These are phyloP conservation scores for Ophioderma brevispina DNA, from an alignment of 35 echinoderm and acorn worm genomes.

Conservation along the genomic window DNA sequence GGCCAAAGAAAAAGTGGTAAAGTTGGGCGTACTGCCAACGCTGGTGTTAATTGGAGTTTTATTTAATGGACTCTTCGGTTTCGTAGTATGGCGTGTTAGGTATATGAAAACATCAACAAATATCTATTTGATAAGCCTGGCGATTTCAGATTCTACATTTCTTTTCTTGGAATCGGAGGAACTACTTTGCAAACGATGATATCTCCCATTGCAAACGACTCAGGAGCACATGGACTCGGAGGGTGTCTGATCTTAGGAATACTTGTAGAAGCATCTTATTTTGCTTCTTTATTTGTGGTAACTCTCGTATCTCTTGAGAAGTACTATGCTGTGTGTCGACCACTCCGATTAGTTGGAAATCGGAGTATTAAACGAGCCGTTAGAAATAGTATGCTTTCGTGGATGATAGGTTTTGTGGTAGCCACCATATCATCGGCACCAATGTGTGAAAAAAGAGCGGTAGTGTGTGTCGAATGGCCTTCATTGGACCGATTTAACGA, in stretches of 20 bases:
- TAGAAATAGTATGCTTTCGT: neutral
- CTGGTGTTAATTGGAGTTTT: neutral
- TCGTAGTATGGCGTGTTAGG: constrained; percentile 41
- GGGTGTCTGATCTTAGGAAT: constrained; percentile 35
- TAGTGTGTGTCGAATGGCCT: neutral
- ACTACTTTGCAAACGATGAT: neutral
- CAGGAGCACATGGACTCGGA: neutral
- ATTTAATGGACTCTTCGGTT: constrained; percentile 12
- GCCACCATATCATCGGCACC: neutral
- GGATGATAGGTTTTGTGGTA: neutral
- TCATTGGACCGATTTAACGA: neutral
- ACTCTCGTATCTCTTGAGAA: constrained; percentile 42
- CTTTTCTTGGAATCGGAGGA: constrained; percentile 35
- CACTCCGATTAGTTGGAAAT: neutral
- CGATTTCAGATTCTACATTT: constrained; percentile 48
- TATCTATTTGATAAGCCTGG: constrained; percentile 55
- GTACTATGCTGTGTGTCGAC: constrained; percentile 63
- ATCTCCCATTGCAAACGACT: neutral
- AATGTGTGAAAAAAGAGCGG: neutral
- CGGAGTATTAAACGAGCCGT: neutral
- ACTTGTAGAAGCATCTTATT: constrained; percentile 26
- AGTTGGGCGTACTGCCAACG: neutral
- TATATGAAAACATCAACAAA: constrained; percentile 60
- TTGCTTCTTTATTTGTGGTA: constrained; percentile 35
- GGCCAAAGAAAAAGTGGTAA: neutral